phyloP scores from a whole-genome alignment of 2,888 invertebrate genomes.

The Brenthis daphne region DNA sequence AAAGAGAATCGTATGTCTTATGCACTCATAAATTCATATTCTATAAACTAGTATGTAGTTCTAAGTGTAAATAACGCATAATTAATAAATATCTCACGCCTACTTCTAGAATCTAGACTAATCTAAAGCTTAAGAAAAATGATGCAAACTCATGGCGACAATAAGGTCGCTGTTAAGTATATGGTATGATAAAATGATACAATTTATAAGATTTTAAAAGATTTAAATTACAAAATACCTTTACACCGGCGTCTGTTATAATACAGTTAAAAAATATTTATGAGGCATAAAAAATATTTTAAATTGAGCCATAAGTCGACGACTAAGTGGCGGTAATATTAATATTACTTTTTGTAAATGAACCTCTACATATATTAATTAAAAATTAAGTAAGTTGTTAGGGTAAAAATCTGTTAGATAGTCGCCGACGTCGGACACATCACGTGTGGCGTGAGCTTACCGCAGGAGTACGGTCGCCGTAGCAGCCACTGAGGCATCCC shows the following conservation, averaged over 20 bases:
- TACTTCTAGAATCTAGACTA: conserved; percentile 34
- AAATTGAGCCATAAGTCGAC: neutral
- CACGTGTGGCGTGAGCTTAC: conserved; percentile 78
- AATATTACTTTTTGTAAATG: too few species aligned
- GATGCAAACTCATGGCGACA: conserved; percentile 4
- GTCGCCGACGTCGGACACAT: neutral
- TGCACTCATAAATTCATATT: conserved; percentile 22
- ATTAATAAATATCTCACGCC: conserved; percentile 23
- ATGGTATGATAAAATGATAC: conserved; percentile 10
- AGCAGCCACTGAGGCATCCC: conserved; percentile 88
- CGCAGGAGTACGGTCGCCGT: conserved; percentile 88
- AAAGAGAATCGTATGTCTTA: conserved; percentile 18
- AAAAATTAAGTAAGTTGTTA: neutral
- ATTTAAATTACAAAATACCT: conserved; percentile 30
- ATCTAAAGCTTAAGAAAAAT: conserved; percentile 34
- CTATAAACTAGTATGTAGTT: conserved; percentile 19
- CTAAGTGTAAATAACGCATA: conserved; percentile 38
- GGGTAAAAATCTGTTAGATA: neutral
- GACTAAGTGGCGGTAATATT: neutral
- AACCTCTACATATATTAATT: neutral
- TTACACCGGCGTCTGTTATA: conserved; percentile 24
- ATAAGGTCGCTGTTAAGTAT: conserved; percentile 9
- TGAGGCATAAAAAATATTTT: conserved; percentile 9
- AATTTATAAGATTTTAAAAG: neutral
- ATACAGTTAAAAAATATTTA: conserved; percentile 22